Conservation (phyloP, 2,888 invertebrate genomes). For the Ctena decussata region DNA sequence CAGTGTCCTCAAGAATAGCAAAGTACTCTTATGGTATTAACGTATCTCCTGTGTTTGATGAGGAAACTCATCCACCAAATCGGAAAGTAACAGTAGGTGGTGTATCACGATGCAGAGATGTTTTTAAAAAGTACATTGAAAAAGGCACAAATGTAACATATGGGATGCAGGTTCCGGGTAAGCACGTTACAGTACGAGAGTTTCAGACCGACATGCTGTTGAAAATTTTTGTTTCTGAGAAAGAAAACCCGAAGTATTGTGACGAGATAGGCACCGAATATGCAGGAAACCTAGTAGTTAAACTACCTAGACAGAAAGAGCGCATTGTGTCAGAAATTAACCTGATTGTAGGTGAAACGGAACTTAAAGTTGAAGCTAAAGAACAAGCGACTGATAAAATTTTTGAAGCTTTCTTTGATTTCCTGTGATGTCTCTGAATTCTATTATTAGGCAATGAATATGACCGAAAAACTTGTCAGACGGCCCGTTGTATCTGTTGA, state of each 20-base stretch:
- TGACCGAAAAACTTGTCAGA: too few species aligned
- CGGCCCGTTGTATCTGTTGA: too few species aligned
- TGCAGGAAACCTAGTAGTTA: constrained; percentile 9
- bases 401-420: constrained; percentile 10
- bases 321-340: not conserved
- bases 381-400: not conserved
- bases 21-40: constrained; percentile 42
- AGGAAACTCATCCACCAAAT: constrained; percentile 38
- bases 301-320: not conserved
- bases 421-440: too few species aligned
- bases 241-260: not conserved
- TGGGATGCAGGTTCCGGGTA: not conserved
- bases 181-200: not conserved
- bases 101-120: constrained; percentile 37
- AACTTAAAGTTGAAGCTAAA: constrained; percentile 9
- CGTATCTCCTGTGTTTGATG: constrained; percentile 21
- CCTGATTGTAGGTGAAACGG: constrained; percentile 18
- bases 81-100: constrained; percentile 17
- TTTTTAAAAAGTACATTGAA: constrained; percentile 50
- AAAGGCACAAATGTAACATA: not conserved
- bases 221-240: not conserved
- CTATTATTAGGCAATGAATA: too few species aligned
- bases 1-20: constrained; percentile 39
- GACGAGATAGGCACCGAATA: not conserved
- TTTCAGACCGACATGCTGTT: not conserved